phyloP scores from a whole-genome alignment of 2,113 vertebrate genomes.

The Myotis brandtii region DNA sequence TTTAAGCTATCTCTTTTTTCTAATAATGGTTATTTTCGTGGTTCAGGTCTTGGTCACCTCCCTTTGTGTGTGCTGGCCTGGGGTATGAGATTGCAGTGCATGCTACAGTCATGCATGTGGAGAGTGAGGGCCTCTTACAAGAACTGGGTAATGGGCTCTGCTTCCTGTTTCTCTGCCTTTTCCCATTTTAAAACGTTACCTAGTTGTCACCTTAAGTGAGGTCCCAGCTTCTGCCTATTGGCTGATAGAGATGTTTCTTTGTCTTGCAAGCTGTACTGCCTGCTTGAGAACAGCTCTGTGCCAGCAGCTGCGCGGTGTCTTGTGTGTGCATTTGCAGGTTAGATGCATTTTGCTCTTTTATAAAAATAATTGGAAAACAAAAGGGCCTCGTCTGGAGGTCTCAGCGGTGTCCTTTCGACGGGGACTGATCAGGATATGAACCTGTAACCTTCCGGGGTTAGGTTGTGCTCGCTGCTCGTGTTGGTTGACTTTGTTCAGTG shows the following conservation, averaged over 20 bases:
- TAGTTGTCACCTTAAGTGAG: not conserved
- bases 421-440: conserved; percentile 7
- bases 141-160: not conserved
- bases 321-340: conserved; percentile 20
- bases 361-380: not conserved
- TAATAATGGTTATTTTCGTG: not conserved
- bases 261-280: not conserved
- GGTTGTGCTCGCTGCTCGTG: conserved; percentile 5
- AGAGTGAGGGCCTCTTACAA: not conserved
- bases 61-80: not conserved
- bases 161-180: conserved; percentile 9
- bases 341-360: not conserved
- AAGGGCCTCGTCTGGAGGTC: not conserved
- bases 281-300: not conserved
- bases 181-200: not conserved
- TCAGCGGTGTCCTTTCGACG: conserved; percentile 23
- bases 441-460: conserved; percentile 38
- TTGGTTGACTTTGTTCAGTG: not conserved
- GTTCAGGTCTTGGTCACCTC: not conserved
- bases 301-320: not conserved
- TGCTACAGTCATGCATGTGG: not conserved
- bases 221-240: not conserved
- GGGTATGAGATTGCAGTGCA: not conserved
- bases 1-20: not conserved
- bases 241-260: not conserved